phyloP scores from a whole-genome alignment of 2,888 invertebrate species.

The Hypselothyrea guttata region DNA sequence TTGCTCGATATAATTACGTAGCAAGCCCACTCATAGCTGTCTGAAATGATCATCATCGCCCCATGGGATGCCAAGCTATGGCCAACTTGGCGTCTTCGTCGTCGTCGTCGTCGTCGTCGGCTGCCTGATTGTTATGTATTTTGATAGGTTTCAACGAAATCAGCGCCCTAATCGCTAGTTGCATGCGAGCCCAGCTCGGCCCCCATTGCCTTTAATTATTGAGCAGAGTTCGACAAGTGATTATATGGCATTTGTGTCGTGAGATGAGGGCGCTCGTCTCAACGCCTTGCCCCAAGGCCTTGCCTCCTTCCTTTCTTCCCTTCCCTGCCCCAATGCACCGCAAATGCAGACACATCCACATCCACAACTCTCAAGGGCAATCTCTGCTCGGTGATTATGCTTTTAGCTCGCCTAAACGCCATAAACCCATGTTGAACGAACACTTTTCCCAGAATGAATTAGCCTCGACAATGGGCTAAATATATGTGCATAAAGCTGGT shows the following conservation, averaged over 20 bases:
- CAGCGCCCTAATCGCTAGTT: constrained; percentile 68
- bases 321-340: too few relatives aligned
- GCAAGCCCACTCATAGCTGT: constrained; percentile 45
- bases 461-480: too few relatives aligned
- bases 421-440: constrained; percentile 10
- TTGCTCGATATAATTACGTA: constrained; percentile 73
- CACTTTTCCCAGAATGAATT: too few relatives aligned
- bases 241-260: constrained; percentile 76
- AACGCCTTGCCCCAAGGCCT: constrained; percentile 20
- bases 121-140: constrained; percentile 72
- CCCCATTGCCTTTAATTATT: constrained; percentile 67
- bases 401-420: constrained; percentile 58
- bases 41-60: constrained; percentile 69
- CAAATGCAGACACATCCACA: constrained; percentile 1
- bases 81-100: constrained; percentile 15
- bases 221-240: constrained; percentile 77
- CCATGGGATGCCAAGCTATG: constrained; percentile 29
- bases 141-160: constrained; percentile 78
- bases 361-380: constrained; percentile 56
- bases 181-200: constrained; percentile 55
- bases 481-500: too few relatives aligned
- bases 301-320: too few relatives aligned
- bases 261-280: constrained; percentile 51
- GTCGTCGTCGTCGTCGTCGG: constrained; percentile 15
- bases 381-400: constrained; percentile 46